Evolutionary conservation across 2,797 vertebrate species (phyloP).

Genomic region (Sphaeramia orbicularis): DNA sequence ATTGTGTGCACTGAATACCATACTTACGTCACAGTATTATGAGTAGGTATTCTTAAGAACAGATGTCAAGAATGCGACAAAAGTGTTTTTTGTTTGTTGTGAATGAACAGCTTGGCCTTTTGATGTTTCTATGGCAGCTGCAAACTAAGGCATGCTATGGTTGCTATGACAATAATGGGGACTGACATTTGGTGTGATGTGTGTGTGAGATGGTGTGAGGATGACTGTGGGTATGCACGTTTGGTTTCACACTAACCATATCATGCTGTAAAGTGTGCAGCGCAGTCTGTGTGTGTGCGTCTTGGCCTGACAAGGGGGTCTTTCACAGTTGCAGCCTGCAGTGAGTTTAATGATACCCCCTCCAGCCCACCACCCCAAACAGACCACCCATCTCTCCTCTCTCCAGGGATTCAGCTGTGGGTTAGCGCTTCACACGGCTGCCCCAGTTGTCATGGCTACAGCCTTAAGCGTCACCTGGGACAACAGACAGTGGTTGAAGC

Average conservation of each 20-base stretch:
- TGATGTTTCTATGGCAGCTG: slow-evolving; percentile 81
- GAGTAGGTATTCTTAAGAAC: slow-evolving; percentile 36
- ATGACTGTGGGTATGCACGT: slow-evolving; percentile 16
- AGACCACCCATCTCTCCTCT: slow-evolving; percentile 44
- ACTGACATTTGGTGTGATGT: slow-evolving; percentile 20
- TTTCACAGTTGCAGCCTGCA: slow-evolving; percentile 55
- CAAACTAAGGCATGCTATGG: slow-evolving; percentile 68
- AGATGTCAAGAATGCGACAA: background rate
- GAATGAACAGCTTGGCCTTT: slow-evolving; percentile 58
- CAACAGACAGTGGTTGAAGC: slow-evolving; percentile 37
- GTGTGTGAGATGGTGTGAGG: slow-evolving; percentile 18
- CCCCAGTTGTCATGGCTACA: slow-evolving; percentile 68
- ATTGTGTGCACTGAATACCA: slow-evolving; percentile 14
- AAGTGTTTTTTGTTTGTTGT: slow-evolving; percentile 30
- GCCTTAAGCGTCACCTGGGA: slow-evolving; percentile 55
- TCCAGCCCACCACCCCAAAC: slow-evolving; percentile 10
- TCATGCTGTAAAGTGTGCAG: slow-evolving; percentile 22
- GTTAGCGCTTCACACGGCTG: slow-evolving; percentile 53
- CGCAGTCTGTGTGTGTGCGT: slow-evolving; percentile 34
- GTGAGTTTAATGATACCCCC: slow-evolving; percentile 52
- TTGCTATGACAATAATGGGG: slow-evolving; percentile 72
- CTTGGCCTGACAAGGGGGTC: slow-evolving; percentile 50
- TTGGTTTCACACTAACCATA: slow-evolving; percentile 25
- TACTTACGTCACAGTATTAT: slow-evolving; percentile 21
- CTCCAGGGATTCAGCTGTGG: slow-evolving; percentile 55